Base-by-base conservation (phyloP, 2,113 vertebrate genomes). In the Chauna torquata region DNA sequence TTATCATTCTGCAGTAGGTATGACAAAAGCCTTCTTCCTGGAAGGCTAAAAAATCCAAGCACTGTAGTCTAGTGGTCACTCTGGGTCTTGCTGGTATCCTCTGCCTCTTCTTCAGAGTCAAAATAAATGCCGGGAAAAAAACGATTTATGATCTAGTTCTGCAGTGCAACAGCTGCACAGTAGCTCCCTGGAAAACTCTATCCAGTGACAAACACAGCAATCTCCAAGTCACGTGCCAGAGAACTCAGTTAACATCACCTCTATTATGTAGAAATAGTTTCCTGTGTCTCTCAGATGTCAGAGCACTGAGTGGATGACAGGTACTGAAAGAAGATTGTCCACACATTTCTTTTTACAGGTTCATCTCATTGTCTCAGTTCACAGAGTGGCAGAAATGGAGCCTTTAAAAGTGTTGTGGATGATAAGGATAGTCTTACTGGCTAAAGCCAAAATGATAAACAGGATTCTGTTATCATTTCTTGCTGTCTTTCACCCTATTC, bases 331-430 rank as follows among this genome's bases (percentile, higher is more conserved):
- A 91, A n/a, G 54, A 89, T 80, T 96, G 65, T 92, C 66, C 82
- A 58, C 57, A 65, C 27, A 30, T 92, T 94, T 86, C 44, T 61
- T 96, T 95, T 93, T 77, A 81, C 75, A 54, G 47, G 47, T 57
- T 96, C 77, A 83, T 72, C 76, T 94, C 58, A 38, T 59, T 82
- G 62, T 68, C 79, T 97, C 59, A 77, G 24, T 70, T 74, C 74
- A 49, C 14, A 32, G 47, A 87, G 49, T 71, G 66, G 83, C 50
- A 97, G 72, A 96, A 97, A 94, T 82, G 93, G 96, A 97, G 86
- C 17, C 45, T 81, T 89, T 66, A 64, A 68, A 96, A 94, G 52
- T 42, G 42, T 87, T 86, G 59, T 45, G 80, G 45, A 90, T 77
- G 24, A 18, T 64, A 71, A 62, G 18, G 58, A 62, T 55, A 66